These are phyloP conservation scores for Halocaridina rubra DNA, from an alignment of 2,888 invertebrate species.

Conservation along the genomic window DNA sequence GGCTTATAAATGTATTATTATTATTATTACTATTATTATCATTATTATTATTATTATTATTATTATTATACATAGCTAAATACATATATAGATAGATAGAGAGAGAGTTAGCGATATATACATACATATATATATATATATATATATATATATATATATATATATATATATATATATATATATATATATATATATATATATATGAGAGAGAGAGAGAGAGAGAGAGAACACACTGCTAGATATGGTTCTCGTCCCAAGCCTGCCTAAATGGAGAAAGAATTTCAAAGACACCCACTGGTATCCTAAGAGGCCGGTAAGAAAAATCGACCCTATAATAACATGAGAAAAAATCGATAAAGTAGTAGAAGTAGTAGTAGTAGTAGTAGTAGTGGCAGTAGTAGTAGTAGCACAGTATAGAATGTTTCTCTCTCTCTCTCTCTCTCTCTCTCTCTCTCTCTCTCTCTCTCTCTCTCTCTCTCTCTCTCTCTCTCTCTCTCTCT, in stretches of 20 bases:
- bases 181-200: neutral
- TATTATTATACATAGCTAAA: neutral
- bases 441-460: conserved; percentile 23
- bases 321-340: no score
- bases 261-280: no score
- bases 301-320: no score
- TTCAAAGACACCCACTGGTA: no score
- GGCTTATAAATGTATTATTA: neutral
- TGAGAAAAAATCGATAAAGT: no score
- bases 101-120: neutral
- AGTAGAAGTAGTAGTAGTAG: no score
- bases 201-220: neutral
- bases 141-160: neutral
- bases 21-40: neutral
- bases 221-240: neutral
- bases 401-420: no score
- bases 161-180: neutral
- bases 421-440: conserved; percentile 21
- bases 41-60: neutral
- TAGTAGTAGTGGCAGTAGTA: no score
- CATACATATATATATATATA: neutral
- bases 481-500: neutral
- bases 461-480: neutral
- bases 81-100: neutral
- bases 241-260: neutral